A percentile compares a stretch with the other conserved stretches of the same genome.
Evolutionary conservation across 92 coral and sea anemone species (phyloP).

Genomic region (Zoanthus solanderi): DNA sequence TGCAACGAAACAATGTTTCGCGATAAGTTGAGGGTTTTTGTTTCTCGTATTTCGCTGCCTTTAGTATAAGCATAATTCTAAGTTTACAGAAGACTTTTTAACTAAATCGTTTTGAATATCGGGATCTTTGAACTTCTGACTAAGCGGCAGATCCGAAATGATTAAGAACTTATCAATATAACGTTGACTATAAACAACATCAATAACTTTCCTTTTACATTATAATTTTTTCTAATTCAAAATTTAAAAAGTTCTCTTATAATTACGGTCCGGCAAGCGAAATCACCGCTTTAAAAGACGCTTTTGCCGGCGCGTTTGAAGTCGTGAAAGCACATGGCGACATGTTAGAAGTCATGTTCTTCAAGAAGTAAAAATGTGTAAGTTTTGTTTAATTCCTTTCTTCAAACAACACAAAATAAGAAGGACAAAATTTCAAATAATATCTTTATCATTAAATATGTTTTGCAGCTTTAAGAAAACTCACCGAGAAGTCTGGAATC

Average conservation of each 20-base stretch:
- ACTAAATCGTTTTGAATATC: too few relatives aligned
- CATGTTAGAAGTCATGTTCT: conserved; percentile 17
- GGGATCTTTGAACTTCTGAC: too few relatives aligned
- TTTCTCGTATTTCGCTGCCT: conserved; percentile 23
- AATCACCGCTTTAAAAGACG: conserved; percentile 15
- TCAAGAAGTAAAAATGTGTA: conserved; percentile 15
- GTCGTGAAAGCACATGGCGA: conserved; percentile 20
- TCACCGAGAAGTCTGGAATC: conserved; percentile 15
- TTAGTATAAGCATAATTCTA: background rate
- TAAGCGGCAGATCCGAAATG: too few relatives aligned
- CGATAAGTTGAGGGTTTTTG: conserved; percentile 14
- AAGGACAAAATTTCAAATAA: conserved; percentile 13
- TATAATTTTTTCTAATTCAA: too few relatives aligned
- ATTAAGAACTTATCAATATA: too few relatives aligned
- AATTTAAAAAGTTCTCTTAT: too few relatives aligned
- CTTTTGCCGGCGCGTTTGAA: conserved; percentile 2
- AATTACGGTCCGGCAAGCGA: too few relatives aligned
- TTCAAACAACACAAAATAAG: background rate
- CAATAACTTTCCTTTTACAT: too few relatives aligned
- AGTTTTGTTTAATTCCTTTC: conserved; percentile 7
- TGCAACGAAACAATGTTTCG: conserved; percentile 53
- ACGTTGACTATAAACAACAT: too few relatives aligned
- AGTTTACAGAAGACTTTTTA: too few relatives aligned
- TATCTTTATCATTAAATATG: conserved; percentile 9
- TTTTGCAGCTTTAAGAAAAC: background rate